These are phyloP conservation scores for Rhagonycha fulva DNA, from an alignment of 2,888 invertebrate species.

Conservation along the genomic window DNA sequence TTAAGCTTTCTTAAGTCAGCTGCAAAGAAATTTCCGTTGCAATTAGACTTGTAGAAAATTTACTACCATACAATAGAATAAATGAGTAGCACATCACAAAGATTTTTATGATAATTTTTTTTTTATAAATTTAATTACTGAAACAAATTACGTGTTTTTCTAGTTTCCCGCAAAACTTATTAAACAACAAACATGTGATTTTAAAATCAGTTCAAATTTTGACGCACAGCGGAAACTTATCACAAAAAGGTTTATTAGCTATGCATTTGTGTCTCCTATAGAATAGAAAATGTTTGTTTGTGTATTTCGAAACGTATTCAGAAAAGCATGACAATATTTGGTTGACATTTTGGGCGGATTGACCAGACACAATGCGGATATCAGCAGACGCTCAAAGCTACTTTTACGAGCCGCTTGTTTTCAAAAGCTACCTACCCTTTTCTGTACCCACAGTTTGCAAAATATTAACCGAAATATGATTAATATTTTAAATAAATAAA, in stretches of 20 bases:
- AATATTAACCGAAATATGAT: background rate
- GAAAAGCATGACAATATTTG: conserved; percentile 49
- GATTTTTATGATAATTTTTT: conserved; percentile 2
- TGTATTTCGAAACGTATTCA: conserved; percentile 33
- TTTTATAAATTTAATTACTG: background rate
- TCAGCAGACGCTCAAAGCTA: conserved; percentile 34
- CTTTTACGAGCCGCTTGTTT: conserved; percentile 44
- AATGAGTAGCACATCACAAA: background rate
- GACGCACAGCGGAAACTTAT: background rate
- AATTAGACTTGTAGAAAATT: conserved; percentile 2
- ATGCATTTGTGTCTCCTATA: conserved; percentile 39
- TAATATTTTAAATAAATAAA: background rate
- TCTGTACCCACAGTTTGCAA: background rate
- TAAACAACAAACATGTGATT: background rate
- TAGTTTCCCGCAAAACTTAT: background rate
- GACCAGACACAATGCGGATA: conserved; percentile 43
- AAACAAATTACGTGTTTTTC: background rate
- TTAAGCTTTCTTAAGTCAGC: conserved; percentile 1
- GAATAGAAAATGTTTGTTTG: conserved; percentile 39
- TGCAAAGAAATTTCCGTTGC: conserved; percentile 2
- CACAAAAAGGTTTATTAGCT: conserved; percentile 6
- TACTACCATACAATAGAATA: background rate
- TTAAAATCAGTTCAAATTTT: background rate
- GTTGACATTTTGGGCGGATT: conserved; percentile 49
- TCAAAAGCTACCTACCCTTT: conserved; percentile 42